Conservation (phyloP, 2,797 vertebrate species). For the Holocentrus rufus region DNA sequence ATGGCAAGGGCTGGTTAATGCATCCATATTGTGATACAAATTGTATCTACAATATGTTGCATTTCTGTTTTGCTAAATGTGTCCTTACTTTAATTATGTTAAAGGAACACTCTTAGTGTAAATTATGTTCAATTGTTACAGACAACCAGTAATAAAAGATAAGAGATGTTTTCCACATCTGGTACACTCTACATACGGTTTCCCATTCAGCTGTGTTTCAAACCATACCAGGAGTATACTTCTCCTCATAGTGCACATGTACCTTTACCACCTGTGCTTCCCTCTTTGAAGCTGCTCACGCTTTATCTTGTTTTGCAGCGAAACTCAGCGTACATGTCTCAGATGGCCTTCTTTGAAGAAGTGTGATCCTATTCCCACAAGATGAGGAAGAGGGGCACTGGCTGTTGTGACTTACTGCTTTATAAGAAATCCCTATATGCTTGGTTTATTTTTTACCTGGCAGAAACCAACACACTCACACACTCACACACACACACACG, state of each 20-base stretch:
- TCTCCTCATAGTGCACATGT: neutral
- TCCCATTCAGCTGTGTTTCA: too few relatives aligned
- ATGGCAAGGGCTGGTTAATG: too few relatives aligned
- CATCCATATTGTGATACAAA: too few relatives aligned
- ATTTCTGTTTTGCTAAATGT: neutral
- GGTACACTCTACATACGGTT: neutral
- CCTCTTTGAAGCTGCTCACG: neutral
- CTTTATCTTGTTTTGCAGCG: conserved; percentile 74
- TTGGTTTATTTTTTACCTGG: conserved; percentile 22
- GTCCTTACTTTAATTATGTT: neutral
- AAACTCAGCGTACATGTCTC: conserved; percentile 86
- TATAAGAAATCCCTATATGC: conserved; percentile 17
- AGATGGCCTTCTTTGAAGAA: conserved; percentile 86
- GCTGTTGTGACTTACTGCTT: conserved; percentile 24
- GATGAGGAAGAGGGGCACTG: conserved; percentile 30
- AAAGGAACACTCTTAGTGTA: neutral
- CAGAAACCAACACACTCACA: conserved; percentile 17
- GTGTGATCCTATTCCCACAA: conserved; percentile 73
- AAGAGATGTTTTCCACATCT: too few relatives aligned
- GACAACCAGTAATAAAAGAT: too few relatives aligned
- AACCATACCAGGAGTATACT: neutral
- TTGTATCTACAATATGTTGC: neutral
- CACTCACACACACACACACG: conserved; percentile 10
- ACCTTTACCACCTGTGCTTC: neutral
- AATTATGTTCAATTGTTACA: neutral